These are phyloP conservation scores for Odontothrips loti DNA, from an alignment of 2,888 invertebrate species.

Conservation along the genomic window DNA sequence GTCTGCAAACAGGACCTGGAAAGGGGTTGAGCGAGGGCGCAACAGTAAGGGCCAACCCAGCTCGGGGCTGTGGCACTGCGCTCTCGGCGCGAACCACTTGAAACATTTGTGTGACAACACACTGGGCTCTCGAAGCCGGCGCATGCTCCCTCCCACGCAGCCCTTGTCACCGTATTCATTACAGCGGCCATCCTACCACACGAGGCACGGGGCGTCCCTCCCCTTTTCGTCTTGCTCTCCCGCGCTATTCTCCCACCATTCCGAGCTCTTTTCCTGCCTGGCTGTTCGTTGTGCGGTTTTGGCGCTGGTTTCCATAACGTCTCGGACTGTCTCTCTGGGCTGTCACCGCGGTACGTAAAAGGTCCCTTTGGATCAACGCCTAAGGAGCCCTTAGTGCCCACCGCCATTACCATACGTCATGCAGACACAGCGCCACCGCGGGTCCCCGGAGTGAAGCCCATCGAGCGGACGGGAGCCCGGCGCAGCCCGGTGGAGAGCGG, in stretches of 20 bases:
- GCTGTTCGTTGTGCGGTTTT: too few species aligned
- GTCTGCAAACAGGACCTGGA: not conserved
- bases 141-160: not conserved
- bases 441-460: not conserved
- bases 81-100: not conserved
- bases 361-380: not conserved
- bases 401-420: conserved; percentile 8
- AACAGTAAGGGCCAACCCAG: not conserved
- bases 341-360: not conserved
- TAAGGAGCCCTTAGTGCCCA: not conserved
- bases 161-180: not conserved
- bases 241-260: not conserved
- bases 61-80: not conserved
- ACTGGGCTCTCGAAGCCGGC: not conserved
- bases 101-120: not conserved
- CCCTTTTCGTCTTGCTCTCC: not conserved
- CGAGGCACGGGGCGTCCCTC: too few species aligned
- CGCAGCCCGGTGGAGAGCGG: not conserved
- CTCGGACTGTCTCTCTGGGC: not conserved
- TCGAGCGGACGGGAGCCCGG: not conserved
- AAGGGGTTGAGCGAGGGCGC: not conserved
- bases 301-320: too few species aligned
- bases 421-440: not conserved
- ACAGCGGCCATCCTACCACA: not conserved
- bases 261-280: too few species aligned